Evolutionary conservation across 2,113 vertebrate genomes (phyloP), one percentile per base, ranked within the genome.

Genomic region (Misgurnus mizolepis): DNA sequence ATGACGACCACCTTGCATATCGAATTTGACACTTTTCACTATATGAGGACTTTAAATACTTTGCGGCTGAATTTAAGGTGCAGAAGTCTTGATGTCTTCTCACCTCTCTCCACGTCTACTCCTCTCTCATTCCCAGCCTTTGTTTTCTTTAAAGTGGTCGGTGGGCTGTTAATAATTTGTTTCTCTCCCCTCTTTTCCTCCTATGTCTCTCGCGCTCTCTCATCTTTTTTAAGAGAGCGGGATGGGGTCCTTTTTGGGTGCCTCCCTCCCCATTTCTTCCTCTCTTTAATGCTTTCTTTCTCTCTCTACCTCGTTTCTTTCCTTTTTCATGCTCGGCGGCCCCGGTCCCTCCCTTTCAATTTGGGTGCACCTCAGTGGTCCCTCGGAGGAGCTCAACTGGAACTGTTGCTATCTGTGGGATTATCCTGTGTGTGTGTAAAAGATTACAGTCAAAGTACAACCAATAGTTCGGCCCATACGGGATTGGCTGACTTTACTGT

Each of bases 71-170:
- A 93, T 93, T 94, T 81, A 93, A 87, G 88, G 84, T 86, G 88
- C 91, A 89, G 87, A 84, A 81, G 83, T 66, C 82, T 55, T 56
- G 68, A 71, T 53, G 83, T 87, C 88, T 89, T 62, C 88, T 83
- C 69, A 81, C 85, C 89, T 88, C 81, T 82, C 83, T 85, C 83
- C 75, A 72, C 61, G 22, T 80, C 67, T 40, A 18, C 74, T 70
- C 53, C 65, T 53, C 82, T 69, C 77, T 67, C 47, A 86, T 80
- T 66, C 90, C 87, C 86, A 69, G 60, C 86, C 55, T 91, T 92
- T 93, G 88, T 94, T 84, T 83, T 89, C 93, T 91, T 91, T 93
- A 94, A 95, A 93, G 90, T 89, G 92, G 85, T 88, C 89, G 85
- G 22, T 87, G 91, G 87, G 89, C 91, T 91, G 86, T 92, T 93